Percentiles rank a stretch among this genome's conserved stretches.
phyloP scores from a whole-genome alignment of 2,888 invertebrate genomes.

The Philereme vetulata region DNA sequence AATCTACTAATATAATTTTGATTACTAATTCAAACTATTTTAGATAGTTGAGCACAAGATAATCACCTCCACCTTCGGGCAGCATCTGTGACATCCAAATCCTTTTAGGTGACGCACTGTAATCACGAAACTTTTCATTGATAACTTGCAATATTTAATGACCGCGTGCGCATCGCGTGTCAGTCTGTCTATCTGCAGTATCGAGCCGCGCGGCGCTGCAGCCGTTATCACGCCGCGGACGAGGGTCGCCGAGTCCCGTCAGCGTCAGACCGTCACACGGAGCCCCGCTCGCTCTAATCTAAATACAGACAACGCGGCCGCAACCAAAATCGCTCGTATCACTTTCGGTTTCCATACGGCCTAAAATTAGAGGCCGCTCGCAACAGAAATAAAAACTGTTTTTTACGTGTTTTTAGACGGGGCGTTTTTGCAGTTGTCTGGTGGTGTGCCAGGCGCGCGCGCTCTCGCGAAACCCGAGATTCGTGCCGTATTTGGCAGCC shows the following conservation, averaged over 20 bases:
- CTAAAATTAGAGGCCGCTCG: slow-evolving; percentile 82
- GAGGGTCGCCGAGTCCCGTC: slow-evolving; percentile 33
- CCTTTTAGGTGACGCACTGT: slow-evolving; percentile 52
- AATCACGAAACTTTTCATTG: slow-evolving; percentile 50
- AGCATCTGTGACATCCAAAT: slow-evolving; percentile 79
- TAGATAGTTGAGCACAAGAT: slow-evolving; percentile 36
- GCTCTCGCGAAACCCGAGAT: slow-evolving; percentile 78
- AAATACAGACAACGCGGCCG: slow-evolving; percentile 79
- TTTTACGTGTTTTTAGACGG: slow-evolving; percentile 82
- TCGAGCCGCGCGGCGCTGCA: slow-evolving; percentile 40
- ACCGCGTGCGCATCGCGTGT: slow-evolving; percentile 29
- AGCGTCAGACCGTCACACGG: slow-evolving; percentile 8
- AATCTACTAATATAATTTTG: too few relatives aligned
- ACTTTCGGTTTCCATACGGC: slow-evolving; percentile 81
- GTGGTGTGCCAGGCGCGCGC: slow-evolving; percentile 65
- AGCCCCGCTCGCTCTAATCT: slow-evolving; percentile 70
- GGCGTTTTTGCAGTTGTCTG: slow-evolving; percentile 65
- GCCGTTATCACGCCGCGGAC: slow-evolving; percentile 33
- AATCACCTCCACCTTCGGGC: slow-evolving; percentile 78
- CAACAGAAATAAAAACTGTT: slow-evolving; percentile 80
- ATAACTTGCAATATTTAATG: slow-evolving; percentile 34
- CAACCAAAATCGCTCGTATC: slow-evolving; percentile 81
- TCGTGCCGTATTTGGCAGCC: slow-evolving; percentile 80
- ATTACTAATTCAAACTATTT: too few relatives aligned
- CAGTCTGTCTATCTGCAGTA: slow-evolving; percentile 29